Evolutionary conservation across 2,888 invertebrate species (phyloP).

Genomic region (Drosophila demipolita): DNA sequence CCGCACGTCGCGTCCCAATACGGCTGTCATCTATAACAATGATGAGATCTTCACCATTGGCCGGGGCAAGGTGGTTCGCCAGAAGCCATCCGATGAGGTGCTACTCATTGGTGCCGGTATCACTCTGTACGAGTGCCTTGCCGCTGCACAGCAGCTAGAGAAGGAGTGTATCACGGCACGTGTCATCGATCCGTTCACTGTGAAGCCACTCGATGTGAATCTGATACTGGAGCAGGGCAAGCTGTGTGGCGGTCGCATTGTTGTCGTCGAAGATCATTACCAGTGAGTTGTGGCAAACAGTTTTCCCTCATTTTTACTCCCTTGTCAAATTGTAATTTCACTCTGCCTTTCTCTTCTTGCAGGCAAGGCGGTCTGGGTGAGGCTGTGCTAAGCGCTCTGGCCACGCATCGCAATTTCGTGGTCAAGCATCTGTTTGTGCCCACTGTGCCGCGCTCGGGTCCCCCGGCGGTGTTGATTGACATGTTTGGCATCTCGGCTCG

Average conservation of each 20-base stretch:
- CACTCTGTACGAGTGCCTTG: slow-evolving; percentile 95
- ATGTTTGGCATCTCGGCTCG: slow-evolving; percentile 95
- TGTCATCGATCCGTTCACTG: slow-evolving; percentile 97
- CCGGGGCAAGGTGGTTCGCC: slow-evolving; percentile 91
- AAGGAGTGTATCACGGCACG: slow-evolving; percentile 91
- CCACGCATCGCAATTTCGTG: slow-evolving; percentile 89
- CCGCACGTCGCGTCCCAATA: slow-evolving; percentile 96
- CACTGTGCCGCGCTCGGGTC: slow-evolving; percentile 96
- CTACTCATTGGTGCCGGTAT: slow-evolving; percentile 97
- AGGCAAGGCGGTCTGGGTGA: slow-evolving; percentile 96
- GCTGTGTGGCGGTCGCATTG: slow-evolving; percentile 91
- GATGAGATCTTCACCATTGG: slow-evolving; percentile 93
- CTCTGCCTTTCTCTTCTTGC: slow-evolving; percentile 2
- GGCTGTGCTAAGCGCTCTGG: slow-evolving; percentile 94
- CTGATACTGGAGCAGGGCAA: slow-evolving; percentile 91
- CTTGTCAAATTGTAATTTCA: slow-evolving; percentile 1
- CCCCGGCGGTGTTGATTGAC: slow-evolving; percentile 93
- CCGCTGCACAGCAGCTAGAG: slow-evolving; percentile 91
- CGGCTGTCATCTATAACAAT: slow-evolving; percentile 93
- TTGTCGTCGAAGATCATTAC: slow-evolving; percentile 99
- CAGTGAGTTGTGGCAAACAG: slow-evolving; percentile 88
- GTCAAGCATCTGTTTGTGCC: slow-evolving; percentile 93
- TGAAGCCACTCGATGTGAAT: slow-evolving; percentile 96
- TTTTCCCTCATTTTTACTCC: not conserved
- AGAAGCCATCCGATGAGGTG: slow-evolving; percentile 91